These are phyloP conservation scores for Boleophthalmus pectinirostris DNA, from an alignment of 2,113 vertebrate genomes.

Conservation along the genomic window DNA sequence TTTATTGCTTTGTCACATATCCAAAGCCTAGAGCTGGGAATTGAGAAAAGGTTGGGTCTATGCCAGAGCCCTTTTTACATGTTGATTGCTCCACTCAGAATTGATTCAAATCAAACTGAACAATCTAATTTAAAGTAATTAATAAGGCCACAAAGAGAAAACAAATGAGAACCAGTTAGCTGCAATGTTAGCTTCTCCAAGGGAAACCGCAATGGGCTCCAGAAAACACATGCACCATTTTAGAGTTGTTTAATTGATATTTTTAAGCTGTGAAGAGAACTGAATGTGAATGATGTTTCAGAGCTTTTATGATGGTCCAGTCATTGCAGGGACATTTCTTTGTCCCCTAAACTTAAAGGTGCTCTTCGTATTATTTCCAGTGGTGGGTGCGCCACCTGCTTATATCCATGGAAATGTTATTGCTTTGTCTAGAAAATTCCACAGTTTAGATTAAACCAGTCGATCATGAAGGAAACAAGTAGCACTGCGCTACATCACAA, in stretches of 20 bases:
- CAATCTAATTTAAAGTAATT: background rate
- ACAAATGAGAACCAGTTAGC: background rate
- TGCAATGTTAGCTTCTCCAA: background rate
- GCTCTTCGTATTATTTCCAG: no score
- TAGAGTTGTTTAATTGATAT: background rate
- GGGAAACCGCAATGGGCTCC: background rate
- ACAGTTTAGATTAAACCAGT: no score
- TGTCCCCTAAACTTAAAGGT: no score
- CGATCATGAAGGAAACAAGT: no score
- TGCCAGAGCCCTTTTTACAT: background rate
- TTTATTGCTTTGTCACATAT: conserved; percentile 30
- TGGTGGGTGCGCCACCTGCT: no score
- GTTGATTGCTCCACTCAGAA: background rate
- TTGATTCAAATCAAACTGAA: background rate
- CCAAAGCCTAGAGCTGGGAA: conserved; percentile 4
- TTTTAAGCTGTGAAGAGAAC: background rate
- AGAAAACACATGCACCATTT: background rate
- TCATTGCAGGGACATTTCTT: no score
- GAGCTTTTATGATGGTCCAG: no score
- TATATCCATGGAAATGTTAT: no score
- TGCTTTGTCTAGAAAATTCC: no score
- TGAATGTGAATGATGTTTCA: no score
- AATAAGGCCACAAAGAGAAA: background rate
- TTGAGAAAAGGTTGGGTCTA: conserved; percentile 4
- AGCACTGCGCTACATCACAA: no score